Evolutionary conservation across 2,888 invertebrate genomes (phyloP).

Genomic region (Unio pictorum): DNA sequence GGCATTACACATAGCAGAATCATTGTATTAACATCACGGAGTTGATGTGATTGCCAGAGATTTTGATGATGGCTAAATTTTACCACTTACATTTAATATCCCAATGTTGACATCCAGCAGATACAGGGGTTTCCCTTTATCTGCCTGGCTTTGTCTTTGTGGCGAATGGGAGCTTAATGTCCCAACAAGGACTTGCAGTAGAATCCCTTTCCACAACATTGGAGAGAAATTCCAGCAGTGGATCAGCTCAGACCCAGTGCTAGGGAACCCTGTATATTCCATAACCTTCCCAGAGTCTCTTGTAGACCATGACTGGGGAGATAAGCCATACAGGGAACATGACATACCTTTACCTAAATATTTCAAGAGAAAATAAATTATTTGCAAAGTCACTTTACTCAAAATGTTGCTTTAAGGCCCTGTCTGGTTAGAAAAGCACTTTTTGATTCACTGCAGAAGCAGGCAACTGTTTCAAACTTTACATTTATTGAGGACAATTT

Average conservation of each 20-base stretch:
- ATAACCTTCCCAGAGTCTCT: slow-evolving; percentile 46
- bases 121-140: slow-evolving; percentile 16
- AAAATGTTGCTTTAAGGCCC: too few relatives aligned
- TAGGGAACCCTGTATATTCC: slow-evolving; percentile 59
- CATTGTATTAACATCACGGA: too few relatives aligned
- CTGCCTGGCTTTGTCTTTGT: slow-evolving; percentile 23
- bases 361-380: too few relatives aligned
- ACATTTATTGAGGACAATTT: too few relatives aligned
- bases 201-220: slow-evolving; percentile 59
- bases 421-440: too few relatives aligned
- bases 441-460: too few relatives aligned
- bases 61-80: background rate
- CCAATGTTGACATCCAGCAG: slow-evolving; percentile 26
- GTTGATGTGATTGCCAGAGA: too few relatives aligned
- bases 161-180: slow-evolving; percentile 37
- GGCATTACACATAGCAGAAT: too few relatives aligned
- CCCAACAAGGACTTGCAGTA: slow-evolving; percentile 35
- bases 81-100: too few relatives aligned
- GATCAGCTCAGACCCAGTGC: slow-evolving; percentile 36
- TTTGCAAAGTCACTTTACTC: too few relatives aligned
- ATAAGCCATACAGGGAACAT: slow-evolving; percentile 60
- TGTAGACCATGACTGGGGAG: slow-evolving; percentile 52
- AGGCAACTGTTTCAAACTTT: too few relatives aligned
- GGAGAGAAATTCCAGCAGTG: slow-evolving; percentile 46
- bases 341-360: too few relatives aligned